Conservation (phyloP, 2,113 vertebrate genomes). For the Arothron firmamentum region DNA sequence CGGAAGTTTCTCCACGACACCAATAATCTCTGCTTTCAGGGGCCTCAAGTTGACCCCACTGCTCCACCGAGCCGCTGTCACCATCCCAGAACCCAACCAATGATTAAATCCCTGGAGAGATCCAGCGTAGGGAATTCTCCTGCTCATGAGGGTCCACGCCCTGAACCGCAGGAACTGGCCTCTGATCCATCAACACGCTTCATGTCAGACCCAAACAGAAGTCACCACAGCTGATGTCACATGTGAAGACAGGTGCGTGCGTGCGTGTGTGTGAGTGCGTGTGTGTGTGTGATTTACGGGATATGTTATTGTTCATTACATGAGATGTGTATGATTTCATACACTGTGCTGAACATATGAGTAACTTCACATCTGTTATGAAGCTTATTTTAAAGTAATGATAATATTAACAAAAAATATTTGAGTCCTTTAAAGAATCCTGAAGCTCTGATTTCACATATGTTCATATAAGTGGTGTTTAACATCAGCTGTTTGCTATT, state of each 20-base stretch:
- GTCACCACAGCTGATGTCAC: constrained; percentile 60
- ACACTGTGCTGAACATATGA: background rate
- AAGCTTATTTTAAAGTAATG: background rate
- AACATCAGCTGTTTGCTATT: no score
- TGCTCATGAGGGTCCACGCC: constrained; percentile 58
- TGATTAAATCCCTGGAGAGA: constrained; percentile 51
- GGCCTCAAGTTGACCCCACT: constrained; percentile 6
- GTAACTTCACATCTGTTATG: background rate
- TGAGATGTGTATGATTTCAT: constrained; percentile 4
- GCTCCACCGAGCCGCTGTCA: constrained; percentile 22
- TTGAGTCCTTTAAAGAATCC: no score
- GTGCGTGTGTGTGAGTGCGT: constrained; percentile 2
- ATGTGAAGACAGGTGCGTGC: constrained; percentile 19
- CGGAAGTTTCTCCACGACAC: background rate
- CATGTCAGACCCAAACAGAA: constrained; percentile 55
- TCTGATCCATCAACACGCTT: constrained; percentile 32
- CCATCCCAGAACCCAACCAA: constrained; percentile 27
- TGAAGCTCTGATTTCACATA: no score
- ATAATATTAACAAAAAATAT: no score
- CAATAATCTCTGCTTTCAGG: constrained; percentile 8
- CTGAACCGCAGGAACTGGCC: constrained; percentile 52
- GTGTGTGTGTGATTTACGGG: constrained; percentile 1
- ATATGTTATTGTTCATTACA: constrained; percentile 6
- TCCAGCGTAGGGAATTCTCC: constrained; percentile 45
- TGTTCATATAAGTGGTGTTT: no score